Conservation (phyloP, 2,797 vertebrate species). For the Lepilemur septentrionalis region DNA sequence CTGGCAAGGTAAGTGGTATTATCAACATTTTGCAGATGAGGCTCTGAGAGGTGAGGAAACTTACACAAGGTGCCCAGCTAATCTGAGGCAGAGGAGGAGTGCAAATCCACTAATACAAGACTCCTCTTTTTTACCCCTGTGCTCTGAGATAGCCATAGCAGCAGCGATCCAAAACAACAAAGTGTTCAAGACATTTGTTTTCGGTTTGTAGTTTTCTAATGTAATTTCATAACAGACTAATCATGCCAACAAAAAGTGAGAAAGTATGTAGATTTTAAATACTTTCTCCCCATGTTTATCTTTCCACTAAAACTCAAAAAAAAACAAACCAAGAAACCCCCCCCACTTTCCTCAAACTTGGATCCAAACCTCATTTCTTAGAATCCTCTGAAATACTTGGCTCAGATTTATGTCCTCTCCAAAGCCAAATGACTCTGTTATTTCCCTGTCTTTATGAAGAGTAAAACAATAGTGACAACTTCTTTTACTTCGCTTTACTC, state of each 20-base stretch:
- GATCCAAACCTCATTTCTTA: constrained; percentile 47
- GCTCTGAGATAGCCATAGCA: background rate
- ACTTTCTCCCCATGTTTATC: background rate
- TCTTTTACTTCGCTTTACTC: constrained; percentile 23
- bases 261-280: constrained; percentile 9
- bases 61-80: background rate
- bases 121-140: background rate
- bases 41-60: background rate
- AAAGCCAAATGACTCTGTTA: background rate
- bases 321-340: background rate
- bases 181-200: background rate
- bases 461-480: background rate
- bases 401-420: constrained; percentile 6
- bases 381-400: constrained; percentile 41
- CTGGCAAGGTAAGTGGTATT: background rate
- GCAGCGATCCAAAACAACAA: background rate
- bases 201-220: background rate
- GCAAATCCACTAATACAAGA: background rate
- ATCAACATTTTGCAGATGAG: background rate
- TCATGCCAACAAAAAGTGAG: background rate
- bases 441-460: constrained; percentile 3
- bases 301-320: background rate
- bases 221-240: background rate
- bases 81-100: background rate
- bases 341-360: background rate